Percentiles rank a stretch among this genome's conserved stretches.
Evolutionary conservation across 1,140 invertebrate genomes (phyloP).

Genomic region (Hormaphis cornu): DNA sequence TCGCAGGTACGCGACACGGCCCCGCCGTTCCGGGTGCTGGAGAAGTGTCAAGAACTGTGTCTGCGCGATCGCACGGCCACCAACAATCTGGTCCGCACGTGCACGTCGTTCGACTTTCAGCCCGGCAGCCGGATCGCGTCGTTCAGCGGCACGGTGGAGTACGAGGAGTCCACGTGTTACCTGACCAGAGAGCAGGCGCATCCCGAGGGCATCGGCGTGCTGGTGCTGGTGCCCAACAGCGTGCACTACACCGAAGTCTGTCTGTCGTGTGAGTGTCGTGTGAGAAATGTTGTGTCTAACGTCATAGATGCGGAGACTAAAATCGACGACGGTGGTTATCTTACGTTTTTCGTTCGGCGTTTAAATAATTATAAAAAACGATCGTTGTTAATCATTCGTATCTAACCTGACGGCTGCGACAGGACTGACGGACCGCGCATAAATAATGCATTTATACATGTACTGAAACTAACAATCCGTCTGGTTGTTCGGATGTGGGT

Average conservation of each 20-base stretch:
- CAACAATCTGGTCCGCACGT: conserved; percentile 68
- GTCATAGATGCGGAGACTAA: too few relatives aligned
- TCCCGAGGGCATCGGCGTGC: conserved; percentile 73
- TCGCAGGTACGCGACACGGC: conserved; percentile 61
- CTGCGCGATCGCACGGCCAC: conserved; percentile 65
- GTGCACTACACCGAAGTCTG: conserved; percentile 85
- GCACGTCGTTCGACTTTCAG: conserved; percentile 81
- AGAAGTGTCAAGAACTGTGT: conserved; percentile 74
- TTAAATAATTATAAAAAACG: too few relatives aligned
- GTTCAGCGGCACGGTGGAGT: conserved; percentile 69
- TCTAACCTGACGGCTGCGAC: too few relatives aligned
- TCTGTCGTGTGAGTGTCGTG: conserved; percentile 62
- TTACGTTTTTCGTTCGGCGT: too few relatives aligned
- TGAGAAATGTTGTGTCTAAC: not conserved
- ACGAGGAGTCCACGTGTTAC: conserved; percentile 83
- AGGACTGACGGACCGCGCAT: too few relatives aligned
- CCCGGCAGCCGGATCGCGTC: conserved; percentile 73
- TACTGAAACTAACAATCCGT: too few relatives aligned
- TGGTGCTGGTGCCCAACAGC: conserved; percentile 74
- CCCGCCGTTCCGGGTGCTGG: conserved; percentile 72
- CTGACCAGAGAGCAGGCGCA: conserved; percentile 70
- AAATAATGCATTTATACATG: too few relatives aligned
- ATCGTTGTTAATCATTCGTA: too few relatives aligned
- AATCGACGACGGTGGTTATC: too few relatives aligned
- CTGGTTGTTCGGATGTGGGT: too few relatives aligned